Evolutionary conservation across 1,140 invertebrate species (phyloP).

Genomic region (Drosophila athabasca): DNA sequence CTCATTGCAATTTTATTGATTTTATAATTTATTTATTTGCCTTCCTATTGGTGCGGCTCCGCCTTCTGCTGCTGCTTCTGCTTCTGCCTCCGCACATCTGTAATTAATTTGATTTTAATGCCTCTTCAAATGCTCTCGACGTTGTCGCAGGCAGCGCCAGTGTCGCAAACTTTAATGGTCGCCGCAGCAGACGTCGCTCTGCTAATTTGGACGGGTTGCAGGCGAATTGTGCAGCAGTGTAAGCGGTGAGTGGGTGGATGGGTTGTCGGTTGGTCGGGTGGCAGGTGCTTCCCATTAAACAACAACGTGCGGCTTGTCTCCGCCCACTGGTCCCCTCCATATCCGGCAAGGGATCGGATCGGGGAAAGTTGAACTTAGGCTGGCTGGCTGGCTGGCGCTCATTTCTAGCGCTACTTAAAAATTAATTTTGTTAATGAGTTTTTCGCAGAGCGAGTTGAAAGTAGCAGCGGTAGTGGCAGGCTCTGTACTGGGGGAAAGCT

Average conservation of each 20-base stretch:
- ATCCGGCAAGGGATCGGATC: neutral
- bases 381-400: conserved; percentile 67
- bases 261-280: neutral
- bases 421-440: conserved; percentile 82
- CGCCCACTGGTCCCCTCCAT: conserved; percentile 30
- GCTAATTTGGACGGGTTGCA: conserved; percentile 77
- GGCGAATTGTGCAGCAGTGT: conserved; percentile 52
- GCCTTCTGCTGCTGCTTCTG: neutral
- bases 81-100: conserved; percentile 55
- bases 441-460: conserved; percentile 55
- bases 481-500: conserved; percentile 26
- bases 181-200: conserved; percentile 51
- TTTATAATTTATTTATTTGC: conserved; percentile 79
- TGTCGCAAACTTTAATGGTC: conserved; percentile 73
- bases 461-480: conserved; percentile 10
- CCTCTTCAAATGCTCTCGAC: conserved; percentile 67
- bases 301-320: conserved; percentile 51
- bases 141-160: conserved; percentile 22
- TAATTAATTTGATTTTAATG: conserved; percentile 83
- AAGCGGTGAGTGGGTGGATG: conserved; percentile 5
- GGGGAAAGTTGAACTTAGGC: conserved; percentile 51
- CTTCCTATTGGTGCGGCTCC: conserved; percentile 17
- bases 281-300: neutral
- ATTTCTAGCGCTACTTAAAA: conserved; percentile 77
- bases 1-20: conserved; percentile 66